phyloP scores from a whole-genome alignment of 2,113 vertebrate genomes.

The Epinephelus moara region DNA sequence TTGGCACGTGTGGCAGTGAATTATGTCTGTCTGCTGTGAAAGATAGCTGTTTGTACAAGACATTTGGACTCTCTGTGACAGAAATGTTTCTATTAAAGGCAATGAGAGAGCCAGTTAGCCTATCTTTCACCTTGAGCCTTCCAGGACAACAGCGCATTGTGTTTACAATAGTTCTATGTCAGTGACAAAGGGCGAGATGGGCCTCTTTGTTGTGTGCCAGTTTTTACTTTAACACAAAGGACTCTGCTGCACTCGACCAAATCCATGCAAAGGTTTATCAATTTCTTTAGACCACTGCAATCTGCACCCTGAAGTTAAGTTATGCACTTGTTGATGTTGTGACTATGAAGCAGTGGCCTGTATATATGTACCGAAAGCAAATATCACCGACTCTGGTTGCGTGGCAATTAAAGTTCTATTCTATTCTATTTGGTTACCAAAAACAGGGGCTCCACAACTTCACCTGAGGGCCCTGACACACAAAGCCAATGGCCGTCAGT shows the following conservation, averaged over 20 bases:
- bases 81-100: conserved; percentile 61
- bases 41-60: conserved; percentile 60
- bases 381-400: no score
- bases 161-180: conserved; percentile 59
- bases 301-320: background rate
- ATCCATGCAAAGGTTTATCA: background rate
- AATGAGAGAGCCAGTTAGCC: conserved; percentile 43
- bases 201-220: conserved; percentile 5
- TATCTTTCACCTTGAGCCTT: conserved; percentile 70
- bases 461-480: background rate
- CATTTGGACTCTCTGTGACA: conserved; percentile 51
- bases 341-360: no score
- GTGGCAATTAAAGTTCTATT: no score
- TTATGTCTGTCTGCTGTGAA: conserved; percentile 68
- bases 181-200: conserved; percentile 44
- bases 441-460: background rate
- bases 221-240: background rate
- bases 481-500: no score
- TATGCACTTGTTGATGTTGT: no score
- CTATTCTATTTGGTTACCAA: background rate
- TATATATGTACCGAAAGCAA: no score
- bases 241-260: background rate
- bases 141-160: conserved; percentile 50
- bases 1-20: conserved; percentile 43
- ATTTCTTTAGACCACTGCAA: background rate